Conservation (phyloP, 2,797 vertebrate species). For the Anguilla obscura region DNA sequence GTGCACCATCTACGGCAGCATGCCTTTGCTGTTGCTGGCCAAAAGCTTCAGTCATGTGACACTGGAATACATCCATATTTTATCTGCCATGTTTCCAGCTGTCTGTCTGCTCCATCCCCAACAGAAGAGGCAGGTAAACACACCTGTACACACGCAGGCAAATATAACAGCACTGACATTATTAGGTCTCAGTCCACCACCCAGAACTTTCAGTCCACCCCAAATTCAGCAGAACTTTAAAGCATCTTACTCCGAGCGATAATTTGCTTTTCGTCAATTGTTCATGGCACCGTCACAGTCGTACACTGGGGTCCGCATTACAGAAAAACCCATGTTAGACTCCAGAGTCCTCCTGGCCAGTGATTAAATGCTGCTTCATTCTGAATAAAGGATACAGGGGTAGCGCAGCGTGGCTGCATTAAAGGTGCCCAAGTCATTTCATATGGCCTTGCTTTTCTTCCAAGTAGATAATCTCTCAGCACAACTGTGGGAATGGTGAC, state of each 20-base stretch:
- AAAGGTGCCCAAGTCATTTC: background rate
- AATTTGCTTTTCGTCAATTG: background rate
- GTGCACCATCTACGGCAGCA: background rate
- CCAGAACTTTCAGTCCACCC: background rate
- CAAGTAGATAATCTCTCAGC: background rate
- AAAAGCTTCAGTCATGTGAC: background rate
- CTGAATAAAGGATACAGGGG: background rate
- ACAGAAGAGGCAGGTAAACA: background rate
- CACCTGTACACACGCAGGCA: background rate
- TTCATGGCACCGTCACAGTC: background rate
- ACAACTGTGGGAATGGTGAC: background rate
- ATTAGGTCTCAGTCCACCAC: background rate
- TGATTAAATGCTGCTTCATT: background rate
- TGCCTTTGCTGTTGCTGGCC: background rate
- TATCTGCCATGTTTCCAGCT: background rate
- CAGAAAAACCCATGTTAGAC: background rate
- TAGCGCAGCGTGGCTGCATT: background rate
- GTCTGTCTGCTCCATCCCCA: background rate
- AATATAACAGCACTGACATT: background rate
- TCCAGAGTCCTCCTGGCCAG: background rate
- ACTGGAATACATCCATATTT: background rate
- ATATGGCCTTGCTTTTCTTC: background rate
- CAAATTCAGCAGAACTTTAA: background rate
- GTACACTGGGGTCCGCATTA: background rate
- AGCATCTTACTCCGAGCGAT: background rate